Conservation (phyloP, 2,113 vertebrate genomes). For the Tachuris rubrigastra region DNA sequence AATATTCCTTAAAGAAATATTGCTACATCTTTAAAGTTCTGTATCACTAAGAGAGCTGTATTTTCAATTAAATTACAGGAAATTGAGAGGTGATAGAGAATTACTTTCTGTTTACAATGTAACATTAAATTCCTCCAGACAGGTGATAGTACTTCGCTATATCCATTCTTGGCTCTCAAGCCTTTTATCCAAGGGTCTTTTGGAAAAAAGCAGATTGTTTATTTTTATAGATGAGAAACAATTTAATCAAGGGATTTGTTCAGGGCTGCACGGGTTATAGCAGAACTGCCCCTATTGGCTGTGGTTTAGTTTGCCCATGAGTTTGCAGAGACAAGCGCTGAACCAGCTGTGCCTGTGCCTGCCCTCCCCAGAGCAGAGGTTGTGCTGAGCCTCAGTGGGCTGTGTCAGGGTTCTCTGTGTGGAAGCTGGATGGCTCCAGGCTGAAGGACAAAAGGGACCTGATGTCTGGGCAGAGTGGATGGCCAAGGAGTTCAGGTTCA, state of each 20-base stretch:
- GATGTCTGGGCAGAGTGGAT: not conserved
- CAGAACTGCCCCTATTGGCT: not conserved
- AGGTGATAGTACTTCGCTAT: not conserved
- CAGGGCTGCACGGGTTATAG: not conserved
- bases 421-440: not conserved
- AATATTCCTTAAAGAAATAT: not conserved
- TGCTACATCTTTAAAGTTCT: not conserved
- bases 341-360: not conserved
- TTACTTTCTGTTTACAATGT: not conserved
- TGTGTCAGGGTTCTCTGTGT: accelerated
- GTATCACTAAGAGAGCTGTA: not conserved
- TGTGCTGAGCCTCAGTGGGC: accelerated
- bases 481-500: not conserved
- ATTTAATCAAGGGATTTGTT: not conserved
- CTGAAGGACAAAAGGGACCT: not conserved
- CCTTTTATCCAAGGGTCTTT: not conserved
- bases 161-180: not conserved
- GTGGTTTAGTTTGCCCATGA: not conserved
- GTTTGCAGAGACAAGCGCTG: not conserved
- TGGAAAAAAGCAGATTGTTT: not conserved
- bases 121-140: not conserved
- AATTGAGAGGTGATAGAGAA: not conserved
- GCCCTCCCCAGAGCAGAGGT: not conserved
- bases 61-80: not conserved
- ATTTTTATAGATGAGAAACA: not conserved